Base-by-base conservation (phyloP, 2,888 invertebrate genomes). In the Trissoscelio sp. region DNA sequence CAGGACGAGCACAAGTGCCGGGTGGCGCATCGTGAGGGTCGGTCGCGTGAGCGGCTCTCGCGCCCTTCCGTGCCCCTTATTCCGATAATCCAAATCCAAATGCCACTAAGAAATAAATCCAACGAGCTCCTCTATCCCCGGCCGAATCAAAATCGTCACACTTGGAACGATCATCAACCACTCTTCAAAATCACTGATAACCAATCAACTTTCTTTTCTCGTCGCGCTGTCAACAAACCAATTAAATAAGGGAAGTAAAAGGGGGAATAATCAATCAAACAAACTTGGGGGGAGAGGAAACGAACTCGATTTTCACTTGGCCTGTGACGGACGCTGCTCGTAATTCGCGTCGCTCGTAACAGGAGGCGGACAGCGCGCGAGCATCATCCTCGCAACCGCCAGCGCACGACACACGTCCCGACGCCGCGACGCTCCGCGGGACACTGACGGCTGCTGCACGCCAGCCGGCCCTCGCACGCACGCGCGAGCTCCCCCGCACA, bases 301-400 rank as follows among this genome's bases (percentile, higher is more conserved):
- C 6, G 22, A 16, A 14, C 14, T 28, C 28, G 6, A n/a, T n/a
- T 22, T 58, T 81, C 72, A 81, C 81, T 81, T 37, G 37, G 24
- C 55, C 22, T 28, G 51, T 6, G n/a, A 37, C 24, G 28, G 24
- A 20, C 42, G 64, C 22, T 42, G 39, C 20, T 53, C 53, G 73
- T 77, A 39, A 31, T 57, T n/a, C 62, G 69, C 60, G 55, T 16
- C 79, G 51, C 79, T 62, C 51, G 60, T 64, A 67, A 75, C 24
- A 9, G 73, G 69, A 69, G 83, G 58, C 78, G 83, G 78, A 81
- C 83, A 81, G 77, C 79, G 73, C 81, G 77, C 77, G 79, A 72
- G 69, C 84, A 85, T 85, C 53, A 62, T 69, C 39, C 58, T 46
- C 62, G 69, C 62, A 31, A 46, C 37, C 34, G 46, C 14, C 24